Evolutionary conservation across 2,113 vertebrate genomes (phyloP), one percentile per base, ranked within the genome.

Genomic region (Cardinalis cardinalis): DNA sequence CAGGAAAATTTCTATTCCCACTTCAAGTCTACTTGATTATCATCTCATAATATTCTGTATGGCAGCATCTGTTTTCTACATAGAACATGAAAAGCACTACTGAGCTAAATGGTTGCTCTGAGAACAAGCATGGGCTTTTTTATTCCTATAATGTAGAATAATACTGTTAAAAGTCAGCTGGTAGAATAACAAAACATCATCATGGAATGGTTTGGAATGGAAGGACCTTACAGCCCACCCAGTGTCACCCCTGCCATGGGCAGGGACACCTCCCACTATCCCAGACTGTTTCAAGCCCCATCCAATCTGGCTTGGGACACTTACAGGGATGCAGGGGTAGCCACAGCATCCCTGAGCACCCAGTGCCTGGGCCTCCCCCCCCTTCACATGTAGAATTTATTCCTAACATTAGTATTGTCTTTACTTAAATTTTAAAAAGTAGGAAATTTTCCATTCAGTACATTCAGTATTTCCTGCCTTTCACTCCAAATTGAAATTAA

Each of bases 221-320:
- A 73, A 66, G n/a, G 36, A 38, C 23, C 5, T 31, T 14, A 66
- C n/a, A 80, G n/a, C 7, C 7, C 52, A 65, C 25, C 32, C 12
- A 29, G n/a, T 12, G 0, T 3, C 59, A 38, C 2, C 14, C 5
- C 28, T 65, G 44, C 13, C 28, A 18, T 21, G 44, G 36, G 12
- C 32, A 65, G 15, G 36, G 28, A 58, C 32, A 38, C 15, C 8
- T 65, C 3, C 51, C 68, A 31, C 16, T 4, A 1, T 0, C 24
- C 76, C 60, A 73, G 38, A 1, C 0, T 25, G 32, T 9, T 65
- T 23, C 59, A 56, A 36, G 31, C 25, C 11, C 31, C 0, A 0
- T 41, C 34, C 49, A 65, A 0, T 10, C 52, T n/a, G 44, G 28
- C 28, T 53, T 59, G 4, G 52, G 52, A n/a, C 38, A 59, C 17